These are phyloP conservation scores for Alca torda DNA, from an alignment of 2,797 vertebrate genomes.

Conservation along the genomic window DNA sequence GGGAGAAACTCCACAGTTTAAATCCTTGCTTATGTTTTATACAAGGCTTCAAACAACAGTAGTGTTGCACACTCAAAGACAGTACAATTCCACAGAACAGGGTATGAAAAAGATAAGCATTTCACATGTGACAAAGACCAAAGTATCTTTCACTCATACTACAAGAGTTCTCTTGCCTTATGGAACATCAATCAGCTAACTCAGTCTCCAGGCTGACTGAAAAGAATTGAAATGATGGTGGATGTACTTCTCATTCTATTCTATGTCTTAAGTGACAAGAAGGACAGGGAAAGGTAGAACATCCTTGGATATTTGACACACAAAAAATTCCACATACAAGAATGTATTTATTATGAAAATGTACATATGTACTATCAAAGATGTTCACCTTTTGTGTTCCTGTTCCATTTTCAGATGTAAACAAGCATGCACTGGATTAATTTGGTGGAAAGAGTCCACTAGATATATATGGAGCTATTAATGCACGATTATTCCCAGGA, in stretches of 20 bases:
- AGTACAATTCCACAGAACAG: background rate
- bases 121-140: background rate
- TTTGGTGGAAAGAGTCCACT: background rate
- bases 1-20: background rate
- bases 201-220: background rate
- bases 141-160: background rate
- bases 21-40: background rate
- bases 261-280: background rate
- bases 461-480: background rate
- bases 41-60: background rate
- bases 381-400: background rate
- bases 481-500: background rate
- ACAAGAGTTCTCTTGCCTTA: background rate
- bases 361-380: background rate
- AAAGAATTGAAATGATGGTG: background rate
- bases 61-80: background rate
- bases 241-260: background rate
- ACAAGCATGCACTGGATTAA: background rate
- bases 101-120: background rate
- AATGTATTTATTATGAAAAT: background rate
- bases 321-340: background rate
- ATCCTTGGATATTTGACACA: background rate
- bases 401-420: background rate
- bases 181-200: background rate
- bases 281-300: background rate